Percentiles rank a stretch among this genome's conserved stretches.
These are phyloP conservation scores for Sturmia bella DNA, from an alignment of 2,888 invertebrate genomes.

Conservation along the genomic window DNA sequence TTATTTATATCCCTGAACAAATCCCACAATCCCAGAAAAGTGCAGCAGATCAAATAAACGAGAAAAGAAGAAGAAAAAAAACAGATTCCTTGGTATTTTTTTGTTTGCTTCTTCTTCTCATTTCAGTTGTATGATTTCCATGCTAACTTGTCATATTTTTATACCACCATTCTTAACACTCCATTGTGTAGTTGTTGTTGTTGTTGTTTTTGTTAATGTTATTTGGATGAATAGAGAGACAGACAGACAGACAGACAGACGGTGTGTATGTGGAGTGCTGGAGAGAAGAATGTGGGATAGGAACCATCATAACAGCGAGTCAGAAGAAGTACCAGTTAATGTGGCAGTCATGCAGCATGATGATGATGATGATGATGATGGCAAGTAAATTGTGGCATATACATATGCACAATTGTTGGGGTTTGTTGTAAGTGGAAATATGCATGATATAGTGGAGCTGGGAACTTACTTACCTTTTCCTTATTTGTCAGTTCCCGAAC, in stretches of 20 bases:
- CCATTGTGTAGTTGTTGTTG: slow-evolving; percentile 51
- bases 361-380: too few relatives aligned
- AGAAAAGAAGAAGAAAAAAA: background rate
- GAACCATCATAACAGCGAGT: slow-evolving; percentile 3
- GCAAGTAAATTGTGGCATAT: slow-evolving; percentile 31
- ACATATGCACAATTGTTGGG: slow-evolving; percentile 29
- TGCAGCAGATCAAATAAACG: slow-evolving; percentile 9
- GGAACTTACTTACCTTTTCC: slow-evolving; percentile 52
- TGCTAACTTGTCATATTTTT: slow-evolving; percentile 68
- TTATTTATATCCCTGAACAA: slow-evolving; percentile 60
- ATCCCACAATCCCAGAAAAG: slow-evolving; percentile 63
- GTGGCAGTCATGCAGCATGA: slow-evolving; percentile 38
- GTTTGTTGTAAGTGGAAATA: too few relatives aligned
- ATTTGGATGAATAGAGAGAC: slow-evolving; percentile 47
- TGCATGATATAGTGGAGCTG: slow-evolving; percentile 20
- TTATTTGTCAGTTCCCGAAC: slow-evolving; percentile 79
- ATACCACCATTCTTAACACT: slow-evolving; percentile 67
- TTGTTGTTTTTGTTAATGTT: background rate
- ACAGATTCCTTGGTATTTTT: background rate
- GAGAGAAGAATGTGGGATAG: slow-evolving; percentile 5
- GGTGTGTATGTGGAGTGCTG: slow-evolving; percentile 23
- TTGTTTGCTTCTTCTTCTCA: slow-evolving; percentile 11
- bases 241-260: too few relatives aligned
- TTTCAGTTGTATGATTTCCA: slow-evolving; percentile 59
- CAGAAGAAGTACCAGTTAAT: slow-evolving; percentile 27